phyloP scores from a whole-genome alignment of 2,888 invertebrate species.

The Hirtodrosophila histrioides region DNA sequence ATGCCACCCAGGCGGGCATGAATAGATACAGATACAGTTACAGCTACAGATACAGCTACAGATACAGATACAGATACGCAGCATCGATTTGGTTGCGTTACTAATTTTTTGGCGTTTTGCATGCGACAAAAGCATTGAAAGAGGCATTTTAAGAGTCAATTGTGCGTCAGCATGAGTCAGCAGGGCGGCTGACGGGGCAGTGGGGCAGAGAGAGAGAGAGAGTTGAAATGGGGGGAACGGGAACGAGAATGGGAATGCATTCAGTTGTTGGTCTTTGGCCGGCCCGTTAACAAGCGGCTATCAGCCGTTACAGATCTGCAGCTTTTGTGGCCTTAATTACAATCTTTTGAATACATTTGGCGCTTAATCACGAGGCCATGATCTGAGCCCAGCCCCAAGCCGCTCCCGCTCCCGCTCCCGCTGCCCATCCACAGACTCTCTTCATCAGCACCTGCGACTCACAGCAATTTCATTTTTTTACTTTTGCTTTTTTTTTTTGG shows the following conservation, averaged over 20 bases:
- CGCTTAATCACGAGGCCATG: conserved; percentile 78
- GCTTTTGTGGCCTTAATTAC: conserved; percentile 80
- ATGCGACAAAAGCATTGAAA: conserved; percentile 66
- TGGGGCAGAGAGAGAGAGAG: background rate
- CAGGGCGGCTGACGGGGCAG: conserved; percentile 10
- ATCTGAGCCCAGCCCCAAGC: conserved; percentile 45
- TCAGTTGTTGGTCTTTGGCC: conserved; percentile 29
- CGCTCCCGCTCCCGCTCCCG: conserved; percentile 8
- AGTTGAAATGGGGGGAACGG: conserved; percentile 7
- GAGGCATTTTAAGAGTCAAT: conserved; percentile 56
- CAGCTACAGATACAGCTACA: conserved; percentile 25
- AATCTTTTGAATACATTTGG: conserved; percentile 81
- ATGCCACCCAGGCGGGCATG: conserved; percentile 67
- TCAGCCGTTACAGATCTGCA: conserved; percentile 74
- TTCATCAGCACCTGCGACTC: conserved; percentile 42
- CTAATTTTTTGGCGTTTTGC: conserved; percentile 72
- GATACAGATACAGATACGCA: conserved; percentile 24
- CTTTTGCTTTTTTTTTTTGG: conserved; percentile 32
- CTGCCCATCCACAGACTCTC: conserved; percentile 6
- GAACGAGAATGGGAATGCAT: conserved; percentile 34
- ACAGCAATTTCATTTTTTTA: conserved; percentile 44
- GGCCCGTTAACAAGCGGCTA: conserved; percentile 70
- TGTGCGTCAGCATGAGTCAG: conserved; percentile 77
- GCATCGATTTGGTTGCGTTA: conserved; percentile 59
- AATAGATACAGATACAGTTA: conserved; percentile 34